Evolutionary conservation across 2,888 invertebrate genomes (phyloP), one percentile per base, ranked within the genome.

Genomic region (Melieria crassipennis): DNA sequence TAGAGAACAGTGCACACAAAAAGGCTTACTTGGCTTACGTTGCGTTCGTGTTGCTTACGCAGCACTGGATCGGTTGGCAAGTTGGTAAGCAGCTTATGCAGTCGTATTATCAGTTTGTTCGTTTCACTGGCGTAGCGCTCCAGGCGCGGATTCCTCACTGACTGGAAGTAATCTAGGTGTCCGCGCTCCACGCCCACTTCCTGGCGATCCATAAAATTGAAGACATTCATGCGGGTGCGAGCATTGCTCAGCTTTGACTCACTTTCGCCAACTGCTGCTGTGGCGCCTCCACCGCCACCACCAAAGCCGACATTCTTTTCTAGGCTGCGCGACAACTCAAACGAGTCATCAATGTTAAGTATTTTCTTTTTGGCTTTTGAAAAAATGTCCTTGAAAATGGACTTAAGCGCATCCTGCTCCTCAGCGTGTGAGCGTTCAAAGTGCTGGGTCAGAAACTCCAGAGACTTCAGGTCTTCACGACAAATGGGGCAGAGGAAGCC

Each of bases 401-500:
- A 92, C 85, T 90, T 92, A 13, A 95, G 85, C 65, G 94, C 91
- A 86, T 94, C 95, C 81, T 94, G 93, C 80, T 96, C 95, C 84
- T 97, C 94, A 71, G 92, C 92, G 85, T 98, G 98, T 68, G 91
- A 89, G 74, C 92, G 93, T 85, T 97, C 95, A 83, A 98, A 98
- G 87, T 98, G 98, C 77, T 91, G 90, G 69, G 94, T 93, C 70
- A 98, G 89, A 83, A 93, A 92, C 67, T 91, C 90, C 6, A 95
- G 92, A 11, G 95, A 94, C 83, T 94, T 94, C 62, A 96, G 89
- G 86, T 98, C 97, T 55, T 92, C 92, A 88, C 95, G 93, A 83
- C 98, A 98, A 80, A 97, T 95, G 0, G 98, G 98, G 86, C 98
- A 98, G 9, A 98, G 88, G 84, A 98, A 98, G 5, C 98, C 98